These are phyloP conservation scores for Ophion ventricosus DNA, from an alignment of 2,888 invertebrate genomes.

Conservation along the genomic window DNA sequence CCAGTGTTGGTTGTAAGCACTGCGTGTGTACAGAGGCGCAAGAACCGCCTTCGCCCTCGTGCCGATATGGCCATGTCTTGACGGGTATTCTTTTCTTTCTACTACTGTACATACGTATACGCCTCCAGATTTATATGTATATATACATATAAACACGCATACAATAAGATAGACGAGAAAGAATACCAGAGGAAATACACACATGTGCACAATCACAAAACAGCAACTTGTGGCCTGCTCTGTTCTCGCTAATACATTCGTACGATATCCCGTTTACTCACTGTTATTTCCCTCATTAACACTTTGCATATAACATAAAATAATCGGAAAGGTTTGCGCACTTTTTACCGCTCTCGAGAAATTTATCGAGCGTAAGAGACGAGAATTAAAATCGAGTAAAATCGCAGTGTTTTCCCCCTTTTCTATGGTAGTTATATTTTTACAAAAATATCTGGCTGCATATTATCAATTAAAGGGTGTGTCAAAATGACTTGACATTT, in stretches of 20 bases:
- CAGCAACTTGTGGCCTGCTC: not conserved
- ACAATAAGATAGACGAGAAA: not conserved
- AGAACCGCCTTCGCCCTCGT: constrained; percentile 20
- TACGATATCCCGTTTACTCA: not conserved
- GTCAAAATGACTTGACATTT: no score
- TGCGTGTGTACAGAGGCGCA: constrained; percentile 12
- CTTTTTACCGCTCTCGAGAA: not conserved
- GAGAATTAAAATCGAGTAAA: not conserved
- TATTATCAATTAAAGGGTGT: no score
- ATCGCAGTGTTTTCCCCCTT: not conserved
- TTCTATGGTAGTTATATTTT: no score
- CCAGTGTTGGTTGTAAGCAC: not conserved
- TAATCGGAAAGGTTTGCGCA: not conserved
- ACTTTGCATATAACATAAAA: not conserved
- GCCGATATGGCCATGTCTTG: constrained; percentile 21
- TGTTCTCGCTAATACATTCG: not conserved
- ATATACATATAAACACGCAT: not conserved
- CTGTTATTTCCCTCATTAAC: not conserved
- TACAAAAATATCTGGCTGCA: no score
- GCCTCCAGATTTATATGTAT: not conserved
- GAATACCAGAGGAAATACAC: not conserved
- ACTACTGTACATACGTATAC: not conserved
- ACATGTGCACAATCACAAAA: not conserved
- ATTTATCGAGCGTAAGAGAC: not conserved
- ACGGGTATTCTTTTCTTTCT: not conserved